Evolutionary conservation across 2,888 invertebrate species (phyloP).

Genomic region (Leptinotarsa juncta): DNA sequence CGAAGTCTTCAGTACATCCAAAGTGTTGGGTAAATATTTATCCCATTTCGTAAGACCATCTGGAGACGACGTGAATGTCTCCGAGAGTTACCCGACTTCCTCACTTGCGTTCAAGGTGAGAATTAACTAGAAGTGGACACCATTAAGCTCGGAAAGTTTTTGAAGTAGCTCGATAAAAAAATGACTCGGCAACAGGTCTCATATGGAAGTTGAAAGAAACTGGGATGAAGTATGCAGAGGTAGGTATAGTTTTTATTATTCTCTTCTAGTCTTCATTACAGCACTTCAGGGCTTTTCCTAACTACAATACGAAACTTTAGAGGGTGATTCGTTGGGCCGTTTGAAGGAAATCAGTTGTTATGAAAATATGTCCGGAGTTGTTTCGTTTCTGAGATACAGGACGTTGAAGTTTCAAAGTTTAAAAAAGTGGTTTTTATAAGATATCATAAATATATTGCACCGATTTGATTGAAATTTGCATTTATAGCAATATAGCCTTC

Average conservation of each 20-base stretch:
- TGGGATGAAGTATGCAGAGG: background rate
- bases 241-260: background rate
- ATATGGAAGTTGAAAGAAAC: background rate
- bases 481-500: no score
- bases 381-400: no score
- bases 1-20: background rate
- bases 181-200: background rate
- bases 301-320: no score
- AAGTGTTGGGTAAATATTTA: slow-evolving; percentile 23
- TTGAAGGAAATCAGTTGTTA: no score
- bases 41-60: slow-evolving; percentile 13
- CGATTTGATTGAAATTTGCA: no score
- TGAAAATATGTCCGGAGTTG: no score
- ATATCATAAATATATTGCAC: no score
- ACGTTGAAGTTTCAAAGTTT: no score
- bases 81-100: background rate
- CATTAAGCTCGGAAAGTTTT: background rate
- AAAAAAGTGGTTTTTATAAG: no score
- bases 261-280: no score
- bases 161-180: background rate
- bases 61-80: slow-evolving; percentile 10
- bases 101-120: background rate
- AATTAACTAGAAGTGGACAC: background rate
- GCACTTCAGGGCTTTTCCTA: no score
- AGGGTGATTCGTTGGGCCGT: no score